Base-by-base conservation (phyloP, 1,140 invertebrate species). In the Sarcophaga bullata region DNA sequence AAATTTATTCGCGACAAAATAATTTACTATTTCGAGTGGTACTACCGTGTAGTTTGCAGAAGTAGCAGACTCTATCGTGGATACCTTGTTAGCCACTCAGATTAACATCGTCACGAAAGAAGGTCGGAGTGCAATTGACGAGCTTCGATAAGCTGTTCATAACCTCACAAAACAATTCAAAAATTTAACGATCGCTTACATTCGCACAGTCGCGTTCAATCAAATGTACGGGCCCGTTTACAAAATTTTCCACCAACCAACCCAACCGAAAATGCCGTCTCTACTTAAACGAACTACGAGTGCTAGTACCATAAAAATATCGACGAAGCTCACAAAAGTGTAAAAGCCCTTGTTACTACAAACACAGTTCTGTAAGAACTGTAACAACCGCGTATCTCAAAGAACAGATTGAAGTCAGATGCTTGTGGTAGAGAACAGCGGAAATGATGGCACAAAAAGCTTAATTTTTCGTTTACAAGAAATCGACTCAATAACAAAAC, bases 291-390 rank as follows among this genome's bases (percentile, higher is more conserved):
- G n/a, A 9, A n/a, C 1, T 9, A 52, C 17, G 58, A 73, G 25
- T 81, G 68, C 9, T 81, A 48, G 81, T 81, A 75, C n/a, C 81
- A 81, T 68, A n/a, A n/a, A 58, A 58, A n/a, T 58, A n/a, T n/a
- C 13, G 54, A 11, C n/a, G 13, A 58, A 58, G 3, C n/a, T 68
- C 81, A 11, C 15, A 48, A 8, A 81, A 81, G 19, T 81, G 68
- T 46, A 62, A 15, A 1, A 73, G 48, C 13, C 72, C 68, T 6
- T 81, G 81, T 13, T 11, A 13, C 13, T 11, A 73, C 25, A 81
- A 37, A 15, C 81, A 50, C 7, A 17, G 49, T 6, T 17, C 46
- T 11, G 62, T 48, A 8, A 13, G 19, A 17, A 15, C 47, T 49
- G 48, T 81, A 15, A 19, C 81, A 5, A 13, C 68, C 19, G 37